Conservation (phyloP, 1,140 invertebrate species). For the Lerema accius region DNA sequence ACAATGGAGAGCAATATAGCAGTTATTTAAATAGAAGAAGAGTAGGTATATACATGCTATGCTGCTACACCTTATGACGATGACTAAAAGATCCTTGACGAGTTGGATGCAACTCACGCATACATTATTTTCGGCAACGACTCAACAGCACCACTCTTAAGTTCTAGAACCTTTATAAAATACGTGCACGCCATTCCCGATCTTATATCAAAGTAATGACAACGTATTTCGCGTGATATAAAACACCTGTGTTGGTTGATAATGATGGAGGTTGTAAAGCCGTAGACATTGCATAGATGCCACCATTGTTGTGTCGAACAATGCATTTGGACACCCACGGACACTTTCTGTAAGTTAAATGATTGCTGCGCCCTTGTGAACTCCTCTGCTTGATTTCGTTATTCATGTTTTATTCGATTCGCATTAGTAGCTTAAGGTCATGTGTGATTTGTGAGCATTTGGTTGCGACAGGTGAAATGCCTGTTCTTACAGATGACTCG, state of each 20-base stretch:
- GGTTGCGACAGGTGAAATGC: slow-evolving; percentile 5
- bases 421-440: slow-evolving; percentile 21
- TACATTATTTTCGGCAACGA: slow-evolving; percentile 51
- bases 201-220: slow-evolving; percentile 23
- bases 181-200: slow-evolving; percentile 28
- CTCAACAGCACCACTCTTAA: slow-evolving; percentile 22
- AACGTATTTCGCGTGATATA: slow-evolving; percentile 31
- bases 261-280: slow-evolving; percentile 21
- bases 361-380: slow-evolving; percentile 57
- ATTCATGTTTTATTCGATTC: slow-evolving; percentile 42
- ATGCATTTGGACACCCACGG: slow-evolving; percentile 65
- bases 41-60: too few relatives aligned
- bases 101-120: slow-evolving; percentile 63
- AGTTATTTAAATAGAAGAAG: too few relatives aligned
- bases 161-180: slow-evolving; percentile 22
- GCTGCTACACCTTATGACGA: slow-evolving; percentile 48
- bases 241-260: slow-evolving; percentile 20
- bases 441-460: slow-evolving; percentile 11
- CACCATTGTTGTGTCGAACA: slow-evolving; percentile 66
- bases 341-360: slow-evolving; percentile 54
- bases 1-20: too few relatives aligned
- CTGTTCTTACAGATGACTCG: too few relatives aligned
- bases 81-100: slow-evolving; percentile 66
- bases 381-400: slow-evolving; percentile 49
- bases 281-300: slow-evolving; percentile 59